Evolutionary conservation across 23 tunicate genomes (phyloP).

Genomic region (Aplidium turbinatum): DNA sequence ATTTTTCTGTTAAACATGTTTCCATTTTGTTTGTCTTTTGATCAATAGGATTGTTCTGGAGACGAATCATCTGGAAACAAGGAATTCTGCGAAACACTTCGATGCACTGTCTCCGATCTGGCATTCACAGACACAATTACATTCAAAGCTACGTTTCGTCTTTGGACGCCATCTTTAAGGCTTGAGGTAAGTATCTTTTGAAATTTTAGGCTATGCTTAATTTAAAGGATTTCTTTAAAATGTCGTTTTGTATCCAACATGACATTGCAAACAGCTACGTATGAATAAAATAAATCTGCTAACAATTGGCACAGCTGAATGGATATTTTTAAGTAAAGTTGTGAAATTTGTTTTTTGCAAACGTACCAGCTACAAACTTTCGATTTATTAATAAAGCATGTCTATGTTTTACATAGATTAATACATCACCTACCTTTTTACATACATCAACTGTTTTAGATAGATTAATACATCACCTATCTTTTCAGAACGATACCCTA

Average conservation of each 20-base stretch:
- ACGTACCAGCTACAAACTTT: too few relatives aligned
- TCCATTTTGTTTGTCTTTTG: not conserved
- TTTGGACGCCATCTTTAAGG: constrained; percentile 48
- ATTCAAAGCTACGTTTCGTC: constrained; percentile 45
- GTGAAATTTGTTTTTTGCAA: too few relatives aligned
- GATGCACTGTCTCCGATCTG: constrained; percentile 47
- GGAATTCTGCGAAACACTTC: constrained; percentile 29
- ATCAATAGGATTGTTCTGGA: constrained; percentile 51
- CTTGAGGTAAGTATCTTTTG: constrained; percentile 25
- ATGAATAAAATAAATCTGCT: too few relatives aligned
- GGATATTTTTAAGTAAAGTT: too few relatives aligned
- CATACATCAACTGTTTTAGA: too few relatives aligned
- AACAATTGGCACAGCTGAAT: too few relatives aligned
- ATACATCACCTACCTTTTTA: too few relatives aligned
- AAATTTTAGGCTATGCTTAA: not conserved
- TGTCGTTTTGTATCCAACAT: not conserved
- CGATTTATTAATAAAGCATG: too few relatives aligned
- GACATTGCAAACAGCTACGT: not conserved
- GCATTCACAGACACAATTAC: constrained; percentile 26
- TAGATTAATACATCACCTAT: too few relatives aligned
- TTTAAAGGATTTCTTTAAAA: not conserved
- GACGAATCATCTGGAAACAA: not conserved
- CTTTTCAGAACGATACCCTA: too few relatives aligned
- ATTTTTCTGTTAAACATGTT: not conserved
- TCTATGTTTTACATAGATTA: too few relatives aligned